Conservation (phyloP, 2,113 vertebrate species). For the Hippocampus comes region DNA sequence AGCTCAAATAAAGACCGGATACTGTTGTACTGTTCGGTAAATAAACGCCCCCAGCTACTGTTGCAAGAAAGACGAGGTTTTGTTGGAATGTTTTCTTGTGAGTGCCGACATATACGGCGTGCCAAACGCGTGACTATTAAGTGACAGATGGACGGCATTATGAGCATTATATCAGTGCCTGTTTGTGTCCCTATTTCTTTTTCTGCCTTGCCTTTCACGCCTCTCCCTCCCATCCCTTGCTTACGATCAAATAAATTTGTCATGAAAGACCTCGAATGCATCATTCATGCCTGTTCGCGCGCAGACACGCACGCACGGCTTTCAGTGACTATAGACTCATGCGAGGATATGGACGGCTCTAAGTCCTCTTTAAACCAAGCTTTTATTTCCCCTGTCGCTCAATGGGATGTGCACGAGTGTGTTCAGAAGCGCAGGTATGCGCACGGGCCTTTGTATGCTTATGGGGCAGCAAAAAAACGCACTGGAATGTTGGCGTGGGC, state of each 20-base stretch:
- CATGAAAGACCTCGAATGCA: slow-evolving; percentile 34
- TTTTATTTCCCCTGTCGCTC: slow-evolving; percentile 72
- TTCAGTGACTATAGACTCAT: slow-evolving; percentile 48
- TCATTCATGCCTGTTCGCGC: slow-evolving; percentile 22
- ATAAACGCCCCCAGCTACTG: background rate
- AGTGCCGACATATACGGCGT: background rate
- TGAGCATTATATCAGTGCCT: slow-evolving; percentile 12
- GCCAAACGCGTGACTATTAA: slow-evolving; percentile 6
- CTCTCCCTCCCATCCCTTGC: slow-evolving; percentile 25
- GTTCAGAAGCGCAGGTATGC: slow-evolving; percentile 15
- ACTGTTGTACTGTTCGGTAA: background rate
- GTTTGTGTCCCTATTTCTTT: slow-evolving; percentile 7
- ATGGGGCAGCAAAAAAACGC: slow-evolving; percentile 14
- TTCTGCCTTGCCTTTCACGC: slow-evolving; percentile 2
- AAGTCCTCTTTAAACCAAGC: slow-evolving; percentile 65
- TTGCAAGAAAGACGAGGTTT: background rate
- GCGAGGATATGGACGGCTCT: slow-evolving; percentile 52
- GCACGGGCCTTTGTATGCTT: slow-evolving; percentile 8
- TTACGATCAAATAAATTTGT: slow-evolving; percentile 49
- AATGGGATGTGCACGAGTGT: slow-evolving; percentile 29
- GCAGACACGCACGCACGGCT: slow-evolving; percentile 17
- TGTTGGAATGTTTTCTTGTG: background rate
- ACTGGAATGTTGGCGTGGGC: slow-evolving; percentile 25
- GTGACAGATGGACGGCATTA: slow-evolving; percentile 9
- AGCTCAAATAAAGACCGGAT: background rate